phyloP scores from a whole-genome alignment of 2,888 invertebrate genomes.

The Carabus problematicus region DNA sequence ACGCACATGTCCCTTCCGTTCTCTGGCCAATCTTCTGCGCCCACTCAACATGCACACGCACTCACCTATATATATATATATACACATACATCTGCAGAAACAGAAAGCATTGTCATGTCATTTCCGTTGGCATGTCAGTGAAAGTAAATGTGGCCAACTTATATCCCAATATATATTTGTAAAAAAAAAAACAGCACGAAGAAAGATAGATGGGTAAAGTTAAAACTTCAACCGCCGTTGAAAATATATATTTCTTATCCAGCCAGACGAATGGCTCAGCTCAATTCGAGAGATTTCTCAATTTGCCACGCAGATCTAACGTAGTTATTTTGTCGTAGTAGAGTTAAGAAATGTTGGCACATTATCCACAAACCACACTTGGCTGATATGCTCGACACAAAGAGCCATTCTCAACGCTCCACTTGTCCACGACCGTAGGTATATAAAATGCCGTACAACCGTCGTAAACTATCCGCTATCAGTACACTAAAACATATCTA shows the following conservation, averaged over 20 bases:
- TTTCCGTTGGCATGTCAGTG: slow-evolving; percentile 3
- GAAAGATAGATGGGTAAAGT: slow-evolving; percentile 53
- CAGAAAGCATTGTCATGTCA: slow-evolving; percentile 23
- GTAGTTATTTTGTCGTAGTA: no score
- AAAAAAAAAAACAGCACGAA: slow-evolving; percentile 40
- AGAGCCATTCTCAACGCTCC: no score
- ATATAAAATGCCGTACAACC: no score
- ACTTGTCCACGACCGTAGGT: no score
- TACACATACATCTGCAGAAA: slow-evolving; percentile 14
- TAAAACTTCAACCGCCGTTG: slow-evolving; percentile 51
- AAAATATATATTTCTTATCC: slow-evolving; percentile 52
- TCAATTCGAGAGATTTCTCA: slow-evolving; percentile 54
- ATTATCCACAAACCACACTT: no score
- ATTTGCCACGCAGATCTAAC: slow-evolving; percentile 50
- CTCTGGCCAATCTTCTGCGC: slow-evolving; percentile 28
- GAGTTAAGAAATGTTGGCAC: no score
- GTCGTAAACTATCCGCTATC: no score
- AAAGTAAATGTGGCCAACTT: slow-evolving; percentile 38
- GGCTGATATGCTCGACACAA: no score
- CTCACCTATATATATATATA: neutral
- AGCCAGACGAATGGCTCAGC: slow-evolving; percentile 53
- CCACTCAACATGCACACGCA: neutral
- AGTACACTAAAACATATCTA: no score
- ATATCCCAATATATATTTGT: slow-evolving; percentile 40
- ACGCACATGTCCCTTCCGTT: slow-evolving; percentile 56